Evolutionary conservation across 1,140 invertebrate species (phyloP), one percentile per base, ranked within the genome.

Genomic region (Acromyrmex heyeri): DNA sequence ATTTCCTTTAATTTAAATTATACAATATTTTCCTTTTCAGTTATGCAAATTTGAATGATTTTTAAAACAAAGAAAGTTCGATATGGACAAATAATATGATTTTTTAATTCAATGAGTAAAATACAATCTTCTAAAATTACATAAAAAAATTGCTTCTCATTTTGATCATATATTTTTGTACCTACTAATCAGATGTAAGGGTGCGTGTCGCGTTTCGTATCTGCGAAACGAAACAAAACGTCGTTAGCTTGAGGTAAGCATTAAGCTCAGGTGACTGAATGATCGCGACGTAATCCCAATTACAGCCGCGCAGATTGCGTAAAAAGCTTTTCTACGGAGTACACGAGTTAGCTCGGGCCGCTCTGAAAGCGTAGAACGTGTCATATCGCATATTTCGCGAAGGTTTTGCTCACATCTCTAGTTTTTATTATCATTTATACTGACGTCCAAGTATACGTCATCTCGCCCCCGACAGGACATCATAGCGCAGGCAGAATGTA

Each of bases 371-470:
- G 73, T 77, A 86, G 89, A 92, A 92, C 90, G 89, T 93, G 91
- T 92, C 86, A 90, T 77, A 75, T 79, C 88, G 87, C 88, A 91
- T 93, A 93, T 93, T 92, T 91, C 89, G 21, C 86, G 88, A 89
- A 91, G 87, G 89, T 92, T 93, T 91, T 88, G 88, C 89, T 89
- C 79, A 44, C 75, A 73, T 76, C 48, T 24, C 79, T 73, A 57
- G 69, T 83, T 83, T 73, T 83, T 73, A 83, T 83, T 61, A 61
- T 83, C 55, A 75, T 83, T 75, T 75, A 50, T 24, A 83, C 65
- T 62, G 55, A 83, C 65, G 65, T 61, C 3, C 21, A 34, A 27
- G 24, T 73, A 59, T 55, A 53, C 30, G 30, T 72, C 24, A 82
- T 53, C 24, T 73, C 34, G 14, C 55, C 14, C 78, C 55, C 21